Evolutionary conservation across 2,797 vertebrate genomes (phyloP), one percentile per base, ranked within the genome.

Genomic region (Characodon lateralis): DNA sequence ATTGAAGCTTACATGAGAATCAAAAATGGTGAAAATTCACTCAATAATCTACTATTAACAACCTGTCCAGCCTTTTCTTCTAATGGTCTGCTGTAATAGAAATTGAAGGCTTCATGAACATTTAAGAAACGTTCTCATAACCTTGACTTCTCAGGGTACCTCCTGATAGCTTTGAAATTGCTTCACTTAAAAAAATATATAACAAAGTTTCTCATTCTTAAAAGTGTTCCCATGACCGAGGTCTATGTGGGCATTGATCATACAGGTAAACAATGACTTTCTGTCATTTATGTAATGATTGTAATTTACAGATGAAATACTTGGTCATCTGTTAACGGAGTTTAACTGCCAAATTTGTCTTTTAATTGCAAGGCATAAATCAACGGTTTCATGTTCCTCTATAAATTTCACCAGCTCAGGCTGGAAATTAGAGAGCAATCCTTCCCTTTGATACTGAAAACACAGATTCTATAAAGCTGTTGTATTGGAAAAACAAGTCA

Each of bases 211-310:
- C 51, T 63, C 6, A 24, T 59, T n/a, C 1, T 16, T 6, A 55
- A n/a, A 77, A n/a, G 48, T 31, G 22, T 71, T 72, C 59, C 9
- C 2, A 14, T 70, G 51, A 66, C 50, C 31, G 35, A 76, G 43
- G 3, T 12, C 3, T 50, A 58, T 8, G 16, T 70, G 39, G 39
- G 41, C 26, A 51, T 28, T 48, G 3, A 55, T 46, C 65, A 74
- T 39, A 16, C 5, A 22, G 22, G 35, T 63, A 46, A 53, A 71
- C 16, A 69, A 26, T 73, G 13, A 26, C 18, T 59, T 58, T 5
- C 65, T 35, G 6, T 59, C 20, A 55, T 66, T 14, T 31, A 72
- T 66, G 73, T 41, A 72, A 65, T 66, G n/a, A 28, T 24, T 59
- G 3, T 65, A 56, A 56, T 74, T 61, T 74, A 31, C 16, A 48